phyloP scores from a whole-genome alignment of 1,140 invertebrate species.

The Eulimnadia texana region DNA sequence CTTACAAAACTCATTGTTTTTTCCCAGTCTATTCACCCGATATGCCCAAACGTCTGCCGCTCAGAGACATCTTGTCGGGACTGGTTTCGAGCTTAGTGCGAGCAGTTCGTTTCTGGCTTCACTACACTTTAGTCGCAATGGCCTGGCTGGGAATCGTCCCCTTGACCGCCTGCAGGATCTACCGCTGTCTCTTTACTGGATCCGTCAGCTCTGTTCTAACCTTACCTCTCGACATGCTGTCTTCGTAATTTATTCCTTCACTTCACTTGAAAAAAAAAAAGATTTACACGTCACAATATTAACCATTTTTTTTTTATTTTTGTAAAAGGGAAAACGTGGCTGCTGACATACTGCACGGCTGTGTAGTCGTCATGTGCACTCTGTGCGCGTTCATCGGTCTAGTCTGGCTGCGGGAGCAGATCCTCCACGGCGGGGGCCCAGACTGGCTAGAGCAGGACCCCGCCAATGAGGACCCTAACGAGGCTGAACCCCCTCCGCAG shows the following conservation, averaged over 20 bases:
- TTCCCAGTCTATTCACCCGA: conserved; percentile 82
- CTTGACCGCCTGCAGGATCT: conserved; percentile 89
- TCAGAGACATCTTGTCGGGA: conserved; percentile 77
- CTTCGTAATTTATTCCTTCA: conserved; percentile 39
- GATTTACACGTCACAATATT: background rate
- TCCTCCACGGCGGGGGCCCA: conserved; percentile 88
- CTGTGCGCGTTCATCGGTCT: conserved; percentile 91
- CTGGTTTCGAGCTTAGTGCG: conserved; percentile 75
- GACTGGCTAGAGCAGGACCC: conserved; percentile 72
- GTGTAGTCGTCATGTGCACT: conserved; percentile 91
- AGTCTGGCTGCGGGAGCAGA: conserved; percentile 95
- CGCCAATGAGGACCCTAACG: conserved; percentile 19
- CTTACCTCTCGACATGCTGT: conserved; percentile 79
- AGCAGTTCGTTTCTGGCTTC: conserved; percentile 88
- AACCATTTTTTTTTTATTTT: background rate
- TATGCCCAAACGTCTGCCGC: conserved; percentile 89
- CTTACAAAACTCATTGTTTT: conserved; percentile 15
- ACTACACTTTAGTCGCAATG: conserved; percentile 85
- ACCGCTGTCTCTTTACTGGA: conserved; percentile 78
- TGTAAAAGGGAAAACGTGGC: conserved; percentile 61
- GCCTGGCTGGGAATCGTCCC: conserved; percentile 98
- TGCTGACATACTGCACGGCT: conserved; percentile 88
- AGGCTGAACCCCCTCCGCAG: conserved; percentile 4
- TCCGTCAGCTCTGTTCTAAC: conserved; percentile 62
- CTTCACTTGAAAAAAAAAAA: too few relatives aligned